Conservation (phyloP, 2,797 vertebrate species). For the Ara ararauna region DNA sequence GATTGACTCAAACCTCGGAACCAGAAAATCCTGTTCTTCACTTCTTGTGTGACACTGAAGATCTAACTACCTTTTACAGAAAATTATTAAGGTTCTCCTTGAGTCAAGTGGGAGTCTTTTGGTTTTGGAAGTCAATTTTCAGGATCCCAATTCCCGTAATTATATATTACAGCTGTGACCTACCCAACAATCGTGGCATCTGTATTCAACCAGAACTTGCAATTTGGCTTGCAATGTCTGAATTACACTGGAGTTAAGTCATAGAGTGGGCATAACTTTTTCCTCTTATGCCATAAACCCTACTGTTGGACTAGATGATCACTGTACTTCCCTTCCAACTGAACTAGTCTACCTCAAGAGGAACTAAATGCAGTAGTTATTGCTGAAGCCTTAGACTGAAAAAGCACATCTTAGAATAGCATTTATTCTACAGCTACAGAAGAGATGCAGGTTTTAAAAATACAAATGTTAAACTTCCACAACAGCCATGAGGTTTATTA, state of each 20-base stretch:
- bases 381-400: not conserved
- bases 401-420: not conserved
- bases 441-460: not conserved
- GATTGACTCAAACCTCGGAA: not conserved
- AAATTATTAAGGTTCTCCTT: not conserved
- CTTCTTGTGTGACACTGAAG: not conserved
- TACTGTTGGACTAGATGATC: not conserved
- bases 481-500: not conserved
- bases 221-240: not conserved
- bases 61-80: not conserved
- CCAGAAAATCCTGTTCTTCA: not conserved
- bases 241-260: not conserved
- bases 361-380: not conserved
- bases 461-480: not conserved
- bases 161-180: not conserved
- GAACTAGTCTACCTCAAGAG: not conserved
- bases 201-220: not conserved
- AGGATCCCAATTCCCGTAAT: not conserved
- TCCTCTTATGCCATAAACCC: not conserved
- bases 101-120: not conserved
- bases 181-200: not conserved
- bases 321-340: not conserved
- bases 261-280: not conserved
- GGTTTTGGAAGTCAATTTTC: not conserved
- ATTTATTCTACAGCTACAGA: not conserved